Conservation (phyloP, 2,888 invertebrate species). For the Melipona bicolor region DNA sequence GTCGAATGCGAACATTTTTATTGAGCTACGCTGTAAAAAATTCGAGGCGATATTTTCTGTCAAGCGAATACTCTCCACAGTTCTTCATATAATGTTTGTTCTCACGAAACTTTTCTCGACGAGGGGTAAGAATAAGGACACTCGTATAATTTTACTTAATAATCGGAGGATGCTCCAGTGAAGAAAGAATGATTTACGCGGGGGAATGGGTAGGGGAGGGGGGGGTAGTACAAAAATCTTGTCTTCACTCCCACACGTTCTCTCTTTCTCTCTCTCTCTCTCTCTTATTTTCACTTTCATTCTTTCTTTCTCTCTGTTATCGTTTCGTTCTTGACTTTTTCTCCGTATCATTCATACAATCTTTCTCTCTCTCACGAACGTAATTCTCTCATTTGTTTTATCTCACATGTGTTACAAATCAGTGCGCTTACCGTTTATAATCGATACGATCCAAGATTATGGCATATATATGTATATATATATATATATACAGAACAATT, state of each 20-base stretch:
- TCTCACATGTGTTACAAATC: slow-evolving; percentile 77
- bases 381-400: slow-evolving; percentile 55
- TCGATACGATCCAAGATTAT: slow-evolving; percentile 78
- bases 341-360: neutral
- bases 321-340: neutral
- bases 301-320: neutral
- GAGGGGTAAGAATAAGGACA: slow-evolving; percentile 30
- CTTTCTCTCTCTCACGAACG: slow-evolving; percentile 35
- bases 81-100: neutral
- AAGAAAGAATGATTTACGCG: slow-evolving; percentile 56
- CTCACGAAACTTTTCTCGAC: slow-evolving; percentile 6
- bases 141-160: slow-evolving; percentile 44
- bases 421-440: slow-evolving; percentile 80
- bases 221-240: slow-evolving; percentile 58
- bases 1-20: slow-evolving; percentile 52
- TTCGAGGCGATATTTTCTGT: slow-evolving; percentile 39
- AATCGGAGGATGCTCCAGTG: slow-evolving; percentile 49
- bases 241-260: slow-evolving; percentile 19
- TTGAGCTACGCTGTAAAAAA: slow-evolving; percentile 56
- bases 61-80: slow-evolving; percentile 32
- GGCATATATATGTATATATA: slow-evolving; percentile 53
- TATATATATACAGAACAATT: slow-evolving; percentile 74
- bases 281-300: neutral
- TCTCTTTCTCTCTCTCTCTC: neutral
- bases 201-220: too few species aligned